Evolutionary conservation across 2,113 vertebrate species (phyloP).

Genomic region (Theristicus caerulescens): DNA sequence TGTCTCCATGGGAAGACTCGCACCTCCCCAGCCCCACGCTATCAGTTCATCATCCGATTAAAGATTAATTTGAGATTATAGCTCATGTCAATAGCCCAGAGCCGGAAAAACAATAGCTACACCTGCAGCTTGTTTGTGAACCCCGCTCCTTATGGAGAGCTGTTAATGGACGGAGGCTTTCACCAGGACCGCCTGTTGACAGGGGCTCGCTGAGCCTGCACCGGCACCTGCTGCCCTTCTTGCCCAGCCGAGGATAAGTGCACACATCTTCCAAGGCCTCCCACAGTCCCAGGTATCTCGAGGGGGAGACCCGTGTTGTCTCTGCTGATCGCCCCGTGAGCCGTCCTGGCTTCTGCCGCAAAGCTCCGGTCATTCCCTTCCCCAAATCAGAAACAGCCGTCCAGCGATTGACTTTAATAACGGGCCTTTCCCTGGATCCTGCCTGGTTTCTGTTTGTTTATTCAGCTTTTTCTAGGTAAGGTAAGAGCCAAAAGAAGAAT

Average conservation of each 20-base stretch:
- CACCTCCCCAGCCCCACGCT: background rate
- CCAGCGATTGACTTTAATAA: background rate
- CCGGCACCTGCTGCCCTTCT: conserved; percentile 45
- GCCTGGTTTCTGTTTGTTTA: background rate
- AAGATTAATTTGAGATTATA: conserved; percentile 62
- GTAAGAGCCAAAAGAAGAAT: background rate
- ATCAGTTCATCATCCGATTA: conserved; percentile 18
- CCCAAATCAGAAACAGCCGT: background rate
- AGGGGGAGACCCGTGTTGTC: rapidly evolving
- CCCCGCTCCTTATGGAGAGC: background rate
- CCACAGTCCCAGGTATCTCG: background rate
- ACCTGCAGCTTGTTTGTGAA: conserved; percentile 71
- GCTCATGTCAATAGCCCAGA: background rate
- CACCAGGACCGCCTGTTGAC: background rate
- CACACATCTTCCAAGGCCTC: background rate
- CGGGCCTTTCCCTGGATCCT: background rate
- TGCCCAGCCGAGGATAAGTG: background rate
- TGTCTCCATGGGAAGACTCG: background rate
- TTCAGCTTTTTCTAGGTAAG: background rate
- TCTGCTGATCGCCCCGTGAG: background rate
- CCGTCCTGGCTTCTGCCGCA: rapidly evolving
- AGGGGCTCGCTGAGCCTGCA: background rate
- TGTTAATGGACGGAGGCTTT: conserved; percentile 53
- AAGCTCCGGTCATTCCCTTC: background rate
- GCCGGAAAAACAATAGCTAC: conserved; percentile 51